Conservation (phyloP, 2,113 vertebrate species). For the Okapia johnstoni region DNA sequence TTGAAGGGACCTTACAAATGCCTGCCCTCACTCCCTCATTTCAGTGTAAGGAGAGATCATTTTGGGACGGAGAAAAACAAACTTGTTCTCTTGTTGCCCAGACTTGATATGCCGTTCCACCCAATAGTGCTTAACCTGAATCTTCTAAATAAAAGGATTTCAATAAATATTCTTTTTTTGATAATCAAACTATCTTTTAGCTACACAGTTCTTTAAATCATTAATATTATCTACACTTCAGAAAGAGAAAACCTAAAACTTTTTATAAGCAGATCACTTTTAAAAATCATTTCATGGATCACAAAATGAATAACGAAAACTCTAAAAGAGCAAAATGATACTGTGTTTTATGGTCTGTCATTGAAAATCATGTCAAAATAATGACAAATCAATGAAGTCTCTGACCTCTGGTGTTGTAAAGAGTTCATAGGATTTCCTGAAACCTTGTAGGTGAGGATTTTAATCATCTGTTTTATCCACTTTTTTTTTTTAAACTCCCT, state of each 20-base stretch:
- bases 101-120: not conserved
- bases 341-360: not conserved
- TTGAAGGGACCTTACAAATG: not conserved
- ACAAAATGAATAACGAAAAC: not conserved
- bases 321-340: not conserved
- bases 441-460: not conserved
- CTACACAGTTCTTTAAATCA: not conserved
- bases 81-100: not conserved
- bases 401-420: not conserved
- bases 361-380: not conserved
- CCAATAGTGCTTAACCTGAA: not conserved
- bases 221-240: not conserved
- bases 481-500: not conserved
- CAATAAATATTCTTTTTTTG: not conserved
- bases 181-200: not conserved
- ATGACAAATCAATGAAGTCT: not conserved
- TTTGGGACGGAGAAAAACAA: not conserved
- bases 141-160: not conserved
- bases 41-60: not conserved
- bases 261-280: not conserved
- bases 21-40: not conserved
- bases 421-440: not conserved
- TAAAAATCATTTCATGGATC: not conserved
- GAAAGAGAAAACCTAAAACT: not conserved
- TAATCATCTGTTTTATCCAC: not conserved